Evolutionary conservation across 2,888 invertebrate species (phyloP).

Genomic region (Spisula solida): DNA sequence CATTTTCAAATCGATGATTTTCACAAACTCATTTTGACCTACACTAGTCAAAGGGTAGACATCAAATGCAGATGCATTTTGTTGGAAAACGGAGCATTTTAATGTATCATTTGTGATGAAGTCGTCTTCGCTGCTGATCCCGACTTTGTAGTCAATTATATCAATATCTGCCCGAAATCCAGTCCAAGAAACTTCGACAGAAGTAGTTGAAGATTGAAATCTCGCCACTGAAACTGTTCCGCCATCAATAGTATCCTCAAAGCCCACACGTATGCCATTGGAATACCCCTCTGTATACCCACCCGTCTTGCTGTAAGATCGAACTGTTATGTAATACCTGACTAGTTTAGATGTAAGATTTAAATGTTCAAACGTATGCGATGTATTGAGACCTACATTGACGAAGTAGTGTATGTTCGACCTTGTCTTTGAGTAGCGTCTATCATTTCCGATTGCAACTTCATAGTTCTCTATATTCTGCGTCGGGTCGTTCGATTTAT

Average conservation of each 20-base stretch:
- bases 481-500: constrained; percentile 67
- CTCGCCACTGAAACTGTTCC: constrained; percentile 58
- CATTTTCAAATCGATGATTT: constrained; percentile 54
- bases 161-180: constrained; percentile 74
- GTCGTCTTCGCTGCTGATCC: constrained; percentile 57
- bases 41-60: constrained; percentile 48
- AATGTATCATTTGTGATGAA: constrained; percentile 59
- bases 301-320: constrained; percentile 78
- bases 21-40: constrained; percentile 66
- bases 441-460: constrained; percentile 80
- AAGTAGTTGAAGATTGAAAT: constrained; percentile 61
- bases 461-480: constrained; percentile 77
- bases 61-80: constrained; percentile 59
- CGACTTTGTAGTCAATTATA: constrained; percentile 69
- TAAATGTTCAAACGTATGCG: constrained; percentile 74
- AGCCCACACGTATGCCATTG: constrained; percentile 79
- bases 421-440: constrained; percentile 74
- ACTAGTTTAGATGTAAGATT: constrained; percentile 75
- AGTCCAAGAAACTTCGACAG: constrained; percentile 70
- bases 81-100: constrained; percentile 48
- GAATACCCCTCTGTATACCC: constrained; percentile 77
- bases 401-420: constrained; percentile 77
- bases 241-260: constrained; percentile 61
- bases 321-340: constrained; percentile 79
- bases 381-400: constrained; percentile 77